Evolutionary conservation across 2,797 vertebrate genomes (phyloP).

Genomic region (Eospalax fontanierii): DNA sequence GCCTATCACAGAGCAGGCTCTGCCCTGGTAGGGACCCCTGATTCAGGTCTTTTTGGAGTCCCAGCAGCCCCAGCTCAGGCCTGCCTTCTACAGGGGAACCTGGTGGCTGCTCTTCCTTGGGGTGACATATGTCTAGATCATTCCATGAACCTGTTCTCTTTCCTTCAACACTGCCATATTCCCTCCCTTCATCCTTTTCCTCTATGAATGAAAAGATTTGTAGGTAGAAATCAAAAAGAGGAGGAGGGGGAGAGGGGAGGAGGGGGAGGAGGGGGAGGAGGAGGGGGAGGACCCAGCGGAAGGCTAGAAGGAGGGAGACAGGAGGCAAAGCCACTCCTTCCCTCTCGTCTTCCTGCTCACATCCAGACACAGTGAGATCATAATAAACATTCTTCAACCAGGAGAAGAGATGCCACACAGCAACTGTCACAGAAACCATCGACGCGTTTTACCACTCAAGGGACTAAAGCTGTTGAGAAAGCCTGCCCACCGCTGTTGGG

Average conservation of each 20-base stretch:
- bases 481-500: background rate
- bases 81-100: background rate
- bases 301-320: background rate
- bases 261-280: too few relatives aligned
- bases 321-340: background rate
- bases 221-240: background rate
- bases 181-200: background rate
- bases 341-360: background rate
- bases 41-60: background rate
- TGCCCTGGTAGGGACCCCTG: background rate
- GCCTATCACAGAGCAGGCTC: background rate
- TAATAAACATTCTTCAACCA: conserved; percentile 52
- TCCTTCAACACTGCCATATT: background rate
- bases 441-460: conserved; percentile 8
- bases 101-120: background rate
- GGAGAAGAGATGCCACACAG: background rate
- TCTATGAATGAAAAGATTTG: background rate
- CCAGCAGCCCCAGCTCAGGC: fast-evolving
- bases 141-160: background rate
- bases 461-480: conserved; percentile 3
- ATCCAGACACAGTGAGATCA: conserved; percentile 22
- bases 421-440: conserved; percentile 32
- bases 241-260: background rate
- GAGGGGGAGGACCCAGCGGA: background rate
- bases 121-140: background rate